Conservation (phyloP, 2,888 invertebrate genomes). For the Protodeltote pygarga region DNA sequence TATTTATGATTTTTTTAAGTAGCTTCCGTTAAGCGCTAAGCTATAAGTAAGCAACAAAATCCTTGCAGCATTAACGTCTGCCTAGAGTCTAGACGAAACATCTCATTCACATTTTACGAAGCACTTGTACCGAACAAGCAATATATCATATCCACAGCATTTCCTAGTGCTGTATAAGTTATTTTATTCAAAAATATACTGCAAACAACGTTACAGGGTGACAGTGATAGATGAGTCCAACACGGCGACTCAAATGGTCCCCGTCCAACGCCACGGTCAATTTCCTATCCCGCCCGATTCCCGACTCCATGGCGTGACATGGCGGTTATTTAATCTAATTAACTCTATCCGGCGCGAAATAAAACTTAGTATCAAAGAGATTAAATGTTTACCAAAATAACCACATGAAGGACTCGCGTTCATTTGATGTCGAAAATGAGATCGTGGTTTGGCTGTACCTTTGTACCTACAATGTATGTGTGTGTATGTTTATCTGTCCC, state of each 20-base stretch:
- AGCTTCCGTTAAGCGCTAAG: constrained; percentile 25
- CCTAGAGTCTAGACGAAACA: constrained; percentile 18
- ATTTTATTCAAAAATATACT: constrained; percentile 79
- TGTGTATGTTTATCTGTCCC: background rate
- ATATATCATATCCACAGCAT: constrained; percentile 56
- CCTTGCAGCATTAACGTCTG: constrained; percentile 3
- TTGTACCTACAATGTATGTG: background rate
- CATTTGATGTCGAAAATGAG: constrained; percentile 43
- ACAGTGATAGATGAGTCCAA: constrained; percentile 72
- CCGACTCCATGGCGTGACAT: no score
- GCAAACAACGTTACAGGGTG: constrained; percentile 62
- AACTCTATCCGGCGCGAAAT: constrained; percentile 48
- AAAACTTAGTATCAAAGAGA: constrained; percentile 49
- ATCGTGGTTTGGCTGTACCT: constrained; percentile 15
- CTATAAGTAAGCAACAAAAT: constrained; percentile 30
- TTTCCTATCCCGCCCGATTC: constrained; percentile 67
- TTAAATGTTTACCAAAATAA: constrained; percentile 46
- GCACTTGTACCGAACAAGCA: constrained; percentile 32
- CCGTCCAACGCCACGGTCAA: constrained; percentile 57
- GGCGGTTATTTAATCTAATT: constrained; percentile 55
- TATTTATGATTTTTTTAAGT: constrained; percentile 22
- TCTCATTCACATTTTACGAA: constrained; percentile 34
- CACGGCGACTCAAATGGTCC: constrained; percentile 58
- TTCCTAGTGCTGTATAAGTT: constrained; percentile 55
- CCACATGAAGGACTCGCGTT: constrained; percentile 39